phyloP scores from a whole-genome alignment of 2,113 vertebrate genomes.

The Dolichotis patagonum region DNA sequence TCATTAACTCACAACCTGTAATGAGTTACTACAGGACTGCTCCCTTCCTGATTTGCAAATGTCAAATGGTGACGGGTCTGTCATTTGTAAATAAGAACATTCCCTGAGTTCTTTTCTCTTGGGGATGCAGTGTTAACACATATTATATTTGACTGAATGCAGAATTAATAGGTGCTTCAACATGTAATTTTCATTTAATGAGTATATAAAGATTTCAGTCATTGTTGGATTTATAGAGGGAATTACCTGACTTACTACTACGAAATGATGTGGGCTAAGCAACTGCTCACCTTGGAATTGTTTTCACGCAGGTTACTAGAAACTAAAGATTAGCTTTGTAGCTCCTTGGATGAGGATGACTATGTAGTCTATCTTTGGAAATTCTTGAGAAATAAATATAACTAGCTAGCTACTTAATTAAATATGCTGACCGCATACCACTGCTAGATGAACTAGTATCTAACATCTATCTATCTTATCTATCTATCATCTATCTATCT shows the following conservation, averaged over 20 bases:
- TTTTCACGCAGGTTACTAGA: neutral
- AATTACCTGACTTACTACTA: neutral
- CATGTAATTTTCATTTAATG: neutral
- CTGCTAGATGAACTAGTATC: no score
- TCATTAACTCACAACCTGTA: neutral
- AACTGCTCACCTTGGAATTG: neutral
- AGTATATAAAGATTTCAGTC: neutral
- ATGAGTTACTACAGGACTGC: neutral
- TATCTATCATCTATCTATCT: no score
- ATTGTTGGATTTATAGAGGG: constrained; percentile 42
- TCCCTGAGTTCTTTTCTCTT: neutral
- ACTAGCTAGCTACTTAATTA: neutral
- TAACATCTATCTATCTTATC: no score
- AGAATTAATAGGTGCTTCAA: constrained; percentile 9
- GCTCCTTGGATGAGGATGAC: neutral
- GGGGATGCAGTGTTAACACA: neutral
- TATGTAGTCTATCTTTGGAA: neutral
- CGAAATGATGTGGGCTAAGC: rapidly evolving
- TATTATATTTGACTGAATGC: neutral
- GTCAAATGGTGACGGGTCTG: neutral
- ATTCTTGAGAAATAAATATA: neutral
- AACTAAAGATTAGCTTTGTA: neutral
- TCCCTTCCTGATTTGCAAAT: neutral
- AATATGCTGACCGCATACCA: neutral
- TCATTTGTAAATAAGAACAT: neutral